Evolutionary conservation across 2,797 vertebrate species (phyloP), one percentile per base, ranked within the genome.

Genomic region (Danio albolineatus): DNA sequence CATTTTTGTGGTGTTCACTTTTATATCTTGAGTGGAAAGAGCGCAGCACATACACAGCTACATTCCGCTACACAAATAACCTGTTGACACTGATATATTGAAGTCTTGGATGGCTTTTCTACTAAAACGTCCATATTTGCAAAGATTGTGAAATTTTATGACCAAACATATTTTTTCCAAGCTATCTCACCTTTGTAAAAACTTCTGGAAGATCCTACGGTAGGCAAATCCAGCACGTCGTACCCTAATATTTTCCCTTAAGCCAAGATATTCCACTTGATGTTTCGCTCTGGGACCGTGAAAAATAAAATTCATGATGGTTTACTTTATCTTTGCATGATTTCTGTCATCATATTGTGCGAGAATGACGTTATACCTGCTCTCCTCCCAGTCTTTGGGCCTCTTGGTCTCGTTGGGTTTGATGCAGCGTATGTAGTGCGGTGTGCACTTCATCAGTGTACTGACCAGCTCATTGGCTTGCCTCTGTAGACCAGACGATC

Each of bases 381-480:
- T 97, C 85, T 98, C 97, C 87, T 99, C 97, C 97, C 97, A 99
- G 92, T 99, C 97, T 41, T 91, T 94, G 0, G 97, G 93, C 57
- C 90, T 94, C 89, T 99, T 99, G 73, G 97, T 99, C 92, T 99
- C 97, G 0, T 99, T 99, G 87, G 97, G 97, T 82, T 99, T 99
- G 87, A 99, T 97, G 85, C 97, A 99, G 85, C 97, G 97, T 89
- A 99, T 98, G 70, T 99, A 99, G 87, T 98, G 97, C 1, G 97
- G 97, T 0, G 96, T 99, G 84, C 97, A 98, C 86, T 95, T 96
- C 96, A 97, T 99, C 83, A 99, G 90, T 0, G 96, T 99, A 81
- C 93, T 94, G 83, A 99, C 97, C 87, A 99, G 92, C 80, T 99
- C 95, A 0, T 99, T 99, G n/a, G 97, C 97, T 93, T 99, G 97